Base-by-base conservation (phyloP, 1,140 invertebrate species). In the Papilio dardanus region DNA sequence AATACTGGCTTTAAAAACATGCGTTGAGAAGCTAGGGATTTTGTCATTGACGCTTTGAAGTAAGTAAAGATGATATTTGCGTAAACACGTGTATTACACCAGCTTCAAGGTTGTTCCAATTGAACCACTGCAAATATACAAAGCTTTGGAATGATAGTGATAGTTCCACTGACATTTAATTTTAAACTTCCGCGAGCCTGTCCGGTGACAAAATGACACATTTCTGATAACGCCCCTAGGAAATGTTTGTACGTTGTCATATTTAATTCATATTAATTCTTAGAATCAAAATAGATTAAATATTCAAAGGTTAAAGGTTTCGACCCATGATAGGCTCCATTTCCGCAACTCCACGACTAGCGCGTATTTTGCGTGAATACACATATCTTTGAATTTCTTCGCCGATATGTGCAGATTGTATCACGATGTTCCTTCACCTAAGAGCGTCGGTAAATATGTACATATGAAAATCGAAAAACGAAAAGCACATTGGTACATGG, bases 11-110 rank as follows among this genome's bases (percentile, higher is more conserved):
- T 33, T 58, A 10, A 73, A 3, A 54, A 33, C 24, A 71, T 10
- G 46, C 33, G 14, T 30, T 10, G 42, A 67, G 37, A 35, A 54
- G 21, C 58, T 54, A 40, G 30, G n/a, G 46, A n/a, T 76, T 76
- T 76, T 76, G 76, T 80, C 79, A 80, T 80, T 76, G 76, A 76
- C 76, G 75, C 74, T 66, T 81, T 77, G 76, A 79, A 77, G 75
- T 66, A 76, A 76, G 65, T 50, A 74, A 35, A 78, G 75, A 77
- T 79, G 76, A 74, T 76, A 77, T 83, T 83, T 81, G 79, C 82
- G 80, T 83, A 83, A 83, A 83, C 73, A 79, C 77, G 50, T 74
- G 71, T 79, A 79, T 78, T 79, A 76, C 81, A 77, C 77, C 62
- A 37, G 28, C 33, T 42, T 75, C 79, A 78, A 82, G 79, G 81